A percentile compares a stretch with the other conserved stretches of the same genome.
Conservation (phyloP, 2,888 invertebrate species). For the Oligia latruncula region DNA sequence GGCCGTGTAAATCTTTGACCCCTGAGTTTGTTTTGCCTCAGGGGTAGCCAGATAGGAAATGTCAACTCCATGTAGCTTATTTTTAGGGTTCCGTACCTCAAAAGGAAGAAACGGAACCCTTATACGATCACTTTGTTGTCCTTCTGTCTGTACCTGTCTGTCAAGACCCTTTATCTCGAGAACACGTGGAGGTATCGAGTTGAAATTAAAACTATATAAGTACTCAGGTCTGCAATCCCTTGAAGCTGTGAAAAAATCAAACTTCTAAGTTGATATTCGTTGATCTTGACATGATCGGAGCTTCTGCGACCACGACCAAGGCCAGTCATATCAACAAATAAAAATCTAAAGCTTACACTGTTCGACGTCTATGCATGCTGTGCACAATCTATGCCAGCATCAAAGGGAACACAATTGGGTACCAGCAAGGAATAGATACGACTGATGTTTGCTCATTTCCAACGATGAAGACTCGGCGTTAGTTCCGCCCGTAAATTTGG, state of each 20-base stretch:
- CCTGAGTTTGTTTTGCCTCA: not conserved
- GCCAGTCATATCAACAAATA: not conserved
- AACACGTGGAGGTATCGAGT: too few relatives aligned
- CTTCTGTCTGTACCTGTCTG: too few relatives aligned
- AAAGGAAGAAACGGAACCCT: too few relatives aligned
- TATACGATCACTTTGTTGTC: too few relatives aligned
- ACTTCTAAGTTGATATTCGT: too few relatives aligned
- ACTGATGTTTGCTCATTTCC: slow-evolving; percentile 50
- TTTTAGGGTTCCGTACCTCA: not conserved
- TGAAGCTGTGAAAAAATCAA: too few relatives aligned
- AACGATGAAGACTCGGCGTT: slow-evolving; percentile 23
- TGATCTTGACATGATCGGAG: too few relatives aligned
- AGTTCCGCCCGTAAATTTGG: slow-evolving; percentile 32
- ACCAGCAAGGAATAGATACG: slow-evolving; percentile 19
- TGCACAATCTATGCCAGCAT: not conserved
- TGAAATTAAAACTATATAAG: too few relatives aligned
- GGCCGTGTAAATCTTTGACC: not conserved
- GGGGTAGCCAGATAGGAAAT: not conserved
- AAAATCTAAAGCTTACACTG: not conserved
- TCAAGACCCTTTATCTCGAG: too few relatives aligned
- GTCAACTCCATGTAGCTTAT: not conserved
- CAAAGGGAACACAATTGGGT: slow-evolving; percentile 10
- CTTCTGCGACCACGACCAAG: not conserved
- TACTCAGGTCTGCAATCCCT: too few relatives aligned
- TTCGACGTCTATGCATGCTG: not conserved